Conservation (phyloP, 2,797 vertebrate genomes). For the Danio kyathit region DNA sequence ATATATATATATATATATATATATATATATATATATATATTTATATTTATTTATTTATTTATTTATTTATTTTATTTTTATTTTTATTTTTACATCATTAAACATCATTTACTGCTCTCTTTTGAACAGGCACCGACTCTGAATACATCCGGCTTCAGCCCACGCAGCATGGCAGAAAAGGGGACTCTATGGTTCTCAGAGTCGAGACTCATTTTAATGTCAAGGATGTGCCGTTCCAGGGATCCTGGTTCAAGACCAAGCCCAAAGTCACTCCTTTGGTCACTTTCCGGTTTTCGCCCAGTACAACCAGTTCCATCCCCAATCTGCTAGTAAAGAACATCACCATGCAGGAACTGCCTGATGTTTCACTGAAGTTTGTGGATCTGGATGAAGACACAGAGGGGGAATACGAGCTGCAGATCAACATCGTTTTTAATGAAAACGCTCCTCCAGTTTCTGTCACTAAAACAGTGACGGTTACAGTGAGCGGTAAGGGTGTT, state of each 20-base stretch:
- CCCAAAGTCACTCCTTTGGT: constrained; percentile 79
- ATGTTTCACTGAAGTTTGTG: constrained; percentile 85
- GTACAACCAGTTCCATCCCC: constrained; percentile 75
- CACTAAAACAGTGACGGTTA: constrained; percentile 85
- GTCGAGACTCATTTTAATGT: constrained; percentile 83
- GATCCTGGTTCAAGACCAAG: constrained; percentile 87
- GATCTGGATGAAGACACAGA: constrained; percentile 81
- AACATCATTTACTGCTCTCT: constrained; percentile 4
- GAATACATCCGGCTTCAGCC: constrained; percentile 73
- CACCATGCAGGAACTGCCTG: constrained; percentile 81
- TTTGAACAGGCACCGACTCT: constrained; percentile 64
- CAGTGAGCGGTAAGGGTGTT: constrained; percentile 94
- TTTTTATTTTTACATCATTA: constrained; percentile 4
- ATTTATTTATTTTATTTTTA: too few species aligned
- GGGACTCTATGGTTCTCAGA: constrained; percentile 80
- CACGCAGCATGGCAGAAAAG: constrained; percentile 81
- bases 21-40: too few species aligned
- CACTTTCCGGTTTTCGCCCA: constrained; percentile 71
- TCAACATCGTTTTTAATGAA: constrained; percentile 81
- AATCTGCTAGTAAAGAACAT: constrained; percentile 81
- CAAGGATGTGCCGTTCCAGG: constrained; percentile 84
- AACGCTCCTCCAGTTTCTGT: constrained; percentile 69
- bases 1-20: too few species aligned
- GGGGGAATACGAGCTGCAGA: constrained; percentile 88
- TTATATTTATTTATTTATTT: too few species aligned